Evolutionary conservation across 1,140 invertebrate genomes (phyloP), one percentile per base, ranked within the genome.

Genomic region (Nilaparvata lugens): DNA sequence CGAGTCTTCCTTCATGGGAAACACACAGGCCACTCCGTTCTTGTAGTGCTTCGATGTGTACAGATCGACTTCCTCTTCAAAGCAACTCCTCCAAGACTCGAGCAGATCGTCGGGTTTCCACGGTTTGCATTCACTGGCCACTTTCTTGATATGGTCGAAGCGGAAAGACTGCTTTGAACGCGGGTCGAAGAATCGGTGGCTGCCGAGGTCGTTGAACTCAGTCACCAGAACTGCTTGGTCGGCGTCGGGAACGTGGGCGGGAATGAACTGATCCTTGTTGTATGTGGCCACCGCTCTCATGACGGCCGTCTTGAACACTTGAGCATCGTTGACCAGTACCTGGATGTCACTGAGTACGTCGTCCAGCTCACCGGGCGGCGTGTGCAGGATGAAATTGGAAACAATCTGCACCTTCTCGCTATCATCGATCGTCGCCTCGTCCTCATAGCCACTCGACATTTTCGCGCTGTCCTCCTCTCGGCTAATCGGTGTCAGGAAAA

Each of bases 281-380:
- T 99, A 98, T 70, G 95, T 89, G 65, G 93, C 88, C 82, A 98
- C 97, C 62, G 95, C 93, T 64, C 89, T 90, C 16, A 45, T 48
- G 14, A 45, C 14, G 45, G n/a, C 16, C 3, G 38, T 51, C 25
- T 58, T 48, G 23, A 19, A 52, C 24, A 58, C 2, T 23, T 83
- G 87, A 76, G 98, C 96, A 80, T 99, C 95, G 76, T 35, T 35
- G 31, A 35, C 31, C 31, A 35, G 13, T 35, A 35, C 31, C 31
- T 35, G 31, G 72, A 73, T 73, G 83, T 83, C 83, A 80, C 98
- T 98, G 74, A 99, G 98, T 58, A 99, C 97, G 83, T 99, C 97
- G 78, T 98, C 98, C 73, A 99, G 99, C 82, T 99, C 97, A 64
- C 97, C 97, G 56, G 97, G 97, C 24, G 97, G 97, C 52, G 95